phyloP scores from a whole-genome alignment of 2,113 vertebrate species.

The Gymnarchus niloticus region DNA sequence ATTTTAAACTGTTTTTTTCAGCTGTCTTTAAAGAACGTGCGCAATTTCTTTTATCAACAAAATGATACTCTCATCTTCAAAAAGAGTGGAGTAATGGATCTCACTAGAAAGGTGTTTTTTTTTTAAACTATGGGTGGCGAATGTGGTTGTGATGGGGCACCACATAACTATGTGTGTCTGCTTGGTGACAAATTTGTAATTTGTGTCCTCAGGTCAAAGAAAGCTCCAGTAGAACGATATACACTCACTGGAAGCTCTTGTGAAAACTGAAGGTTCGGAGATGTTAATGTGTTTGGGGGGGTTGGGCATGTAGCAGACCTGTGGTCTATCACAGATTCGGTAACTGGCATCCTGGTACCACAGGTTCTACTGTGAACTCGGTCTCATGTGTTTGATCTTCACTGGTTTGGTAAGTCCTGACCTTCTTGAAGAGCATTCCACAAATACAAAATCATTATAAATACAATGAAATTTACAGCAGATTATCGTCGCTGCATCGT shows the following conservation, averaged over 20 bases:
- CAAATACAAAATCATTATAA: not conserved
- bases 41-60: not conserved
- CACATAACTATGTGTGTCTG: no score
- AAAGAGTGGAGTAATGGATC: not conserved
- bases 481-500: no score
- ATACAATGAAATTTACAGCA: no score
- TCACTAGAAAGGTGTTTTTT: no score
- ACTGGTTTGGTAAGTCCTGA: not conserved
- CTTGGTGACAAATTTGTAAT: no score
- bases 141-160: no score
- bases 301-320: not conserved
- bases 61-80: no score
- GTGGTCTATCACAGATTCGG: not conserved
- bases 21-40: not conserved
- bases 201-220: no score
- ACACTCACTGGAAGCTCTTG: not conserved
- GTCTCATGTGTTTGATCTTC: not conserved
- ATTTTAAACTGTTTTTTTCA: not conserved
- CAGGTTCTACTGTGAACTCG: not conserved
- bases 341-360: not conserved
- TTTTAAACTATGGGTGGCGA: no score
- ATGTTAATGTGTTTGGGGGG: not conserved
- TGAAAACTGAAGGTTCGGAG: not conserved
- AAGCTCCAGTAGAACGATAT: not conserved
- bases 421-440: not conserved